phyloP scores from a whole-genome alignment of 2,797 vertebrate genomes.

The Scleropages formosus region DNA sequence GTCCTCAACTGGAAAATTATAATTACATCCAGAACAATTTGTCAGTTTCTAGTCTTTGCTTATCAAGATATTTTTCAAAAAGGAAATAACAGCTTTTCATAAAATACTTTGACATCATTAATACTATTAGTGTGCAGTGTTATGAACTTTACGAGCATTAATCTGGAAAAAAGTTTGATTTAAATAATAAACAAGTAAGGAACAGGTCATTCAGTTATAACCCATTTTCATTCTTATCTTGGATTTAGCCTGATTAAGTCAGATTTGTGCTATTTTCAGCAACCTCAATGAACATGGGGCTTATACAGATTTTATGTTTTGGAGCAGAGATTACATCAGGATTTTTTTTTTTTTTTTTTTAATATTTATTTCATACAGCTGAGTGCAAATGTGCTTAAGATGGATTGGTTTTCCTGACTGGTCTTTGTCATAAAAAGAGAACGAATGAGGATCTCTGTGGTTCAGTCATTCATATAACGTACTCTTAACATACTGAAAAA shows the following conservation, averaged over 20 bases:
- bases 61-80: not conserved
- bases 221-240: slow-evolving; percentile 10
- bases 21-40: no score
- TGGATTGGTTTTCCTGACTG: not conserved
- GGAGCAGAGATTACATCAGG: slow-evolving; percentile 12
- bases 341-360: no score
- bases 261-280: slow-evolving; percentile 16
- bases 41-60: not conserved
- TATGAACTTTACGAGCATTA: not conserved
- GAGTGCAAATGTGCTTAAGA: not conserved
- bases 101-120: not conserved
- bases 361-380: no score
- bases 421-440: no score
- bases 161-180: not conserved
- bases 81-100: not conserved
- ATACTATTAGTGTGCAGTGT: not conserved
- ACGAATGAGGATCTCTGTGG: no score
- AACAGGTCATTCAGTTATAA: not conserved
- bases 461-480: no score
- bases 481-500: no score
- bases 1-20: no score
- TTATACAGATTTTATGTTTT: slow-evolving; percentile 1
- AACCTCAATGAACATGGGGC: not conserved
- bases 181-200: slow-evolving; percentile 7
- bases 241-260: slow-evolving; percentile 19